Base-by-base conservation (phyloP, 2,113 vertebrate species). In the Microcebus jonahi region DNA sequence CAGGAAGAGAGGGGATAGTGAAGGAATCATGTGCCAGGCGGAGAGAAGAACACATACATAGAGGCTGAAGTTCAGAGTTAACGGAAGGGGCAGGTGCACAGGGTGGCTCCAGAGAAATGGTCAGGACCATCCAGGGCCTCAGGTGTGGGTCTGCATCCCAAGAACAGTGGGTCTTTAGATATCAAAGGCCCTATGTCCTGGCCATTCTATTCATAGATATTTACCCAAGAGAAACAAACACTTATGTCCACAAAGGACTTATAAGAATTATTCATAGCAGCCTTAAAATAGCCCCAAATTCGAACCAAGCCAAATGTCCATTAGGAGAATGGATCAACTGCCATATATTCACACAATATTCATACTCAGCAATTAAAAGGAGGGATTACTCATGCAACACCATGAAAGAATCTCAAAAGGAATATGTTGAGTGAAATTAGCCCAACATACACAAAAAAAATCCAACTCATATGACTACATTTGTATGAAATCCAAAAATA, bases 141-240 rank as follows among this genome's bases (percentile, higher is more conserved):
- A 29, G 23, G 48, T 29, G 70, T 50, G 7, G 3, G 34, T 77
- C 50, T 70, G 85, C 71, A 53, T 13, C 2, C 10, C 70, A 15
- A 55, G 31, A 90, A 57, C 50, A 57, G 8, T 67, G 39, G 27
- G 27, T 34, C 42, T 87, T 63, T 59, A 83, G 59, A 29, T 12
- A 20, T 50, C 63, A 36, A 45, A 75, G 61, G n/a, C 39, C n/a
- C n/a, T 59, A 27, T 34, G 70, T 48, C 15, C 67, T 67, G 31
- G 53, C 12, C 76, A 59, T 70, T 88, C n/a, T 20, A 88, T 50
- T 39, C 34, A 83, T 20, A 36, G 31, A 29, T 31, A 71, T 70
- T 89, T 89, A 77, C 14, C 57, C 20, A 85, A 84, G 21, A 85
- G 81, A 96, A 93, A 86, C 42, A 29, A 85, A 91, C 89, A 77